Base-by-base conservation (phyloP, 2,113 vertebrate genomes). In the Planiliza haematocheilus region DNA sequence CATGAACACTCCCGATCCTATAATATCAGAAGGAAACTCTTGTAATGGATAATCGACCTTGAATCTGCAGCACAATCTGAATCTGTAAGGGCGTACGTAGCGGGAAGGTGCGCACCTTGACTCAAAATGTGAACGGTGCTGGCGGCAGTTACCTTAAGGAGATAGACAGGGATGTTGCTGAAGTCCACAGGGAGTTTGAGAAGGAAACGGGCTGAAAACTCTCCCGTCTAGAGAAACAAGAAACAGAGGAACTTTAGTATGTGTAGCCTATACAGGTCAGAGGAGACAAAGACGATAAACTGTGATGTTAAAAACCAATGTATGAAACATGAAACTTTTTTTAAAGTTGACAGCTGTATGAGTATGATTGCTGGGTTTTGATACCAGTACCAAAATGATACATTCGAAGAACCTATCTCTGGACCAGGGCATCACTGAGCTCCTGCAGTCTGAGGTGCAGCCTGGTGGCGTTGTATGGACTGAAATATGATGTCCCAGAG, bases 161-260 rank as follows among this genome's bases (percentile, higher is more conserved):
- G 96, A 84, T 99, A 99, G 46, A 97, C 95, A 0, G 97, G 97
- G 89, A 99, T 99, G 90, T 99, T 97, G 93, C 95, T 97, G 92
- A 99, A 99, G 92, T 99, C 97, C 60, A 99, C 97, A 0, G 97
- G 98, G 48, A 99, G 93, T 86, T 98, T 98, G 75, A 99, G 94
- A 77, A 99, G 96, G 81, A 99, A 99, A 14, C 97, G 97, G 76
- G 97, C 97, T 1, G 97, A 99, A 86, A 98, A 99, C 92, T 99
- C 97, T 81, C 97, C 97, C 11, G 96, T 98, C 97, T 99, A 93
- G 24, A 82, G 71, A 85, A 84, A 86, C 11, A 14, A 72, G 11
- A 77, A 38, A 50, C 21, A 89, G 83, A 75, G 37, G 4, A 51
- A 20, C 4, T 42, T 67, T 4, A 69, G 13, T 53, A 10, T 2